Evolutionary conservation across 2,113 vertebrate genomes (phyloP).

Genomic region (Formicarius rufipectus): DNA sequence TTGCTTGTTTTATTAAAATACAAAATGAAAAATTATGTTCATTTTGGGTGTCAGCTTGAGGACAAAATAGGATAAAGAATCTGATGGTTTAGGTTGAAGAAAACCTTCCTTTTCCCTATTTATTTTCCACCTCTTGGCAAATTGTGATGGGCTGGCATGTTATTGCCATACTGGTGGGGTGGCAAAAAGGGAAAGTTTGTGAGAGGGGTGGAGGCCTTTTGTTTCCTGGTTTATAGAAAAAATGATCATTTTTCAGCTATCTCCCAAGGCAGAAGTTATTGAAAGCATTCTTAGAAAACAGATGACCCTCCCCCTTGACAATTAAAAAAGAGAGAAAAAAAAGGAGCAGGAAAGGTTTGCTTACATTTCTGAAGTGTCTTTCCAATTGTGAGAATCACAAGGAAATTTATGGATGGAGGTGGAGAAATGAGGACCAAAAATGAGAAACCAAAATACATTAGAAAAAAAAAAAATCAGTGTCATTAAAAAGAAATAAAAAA

Average conservation of each 20-base stretch:
- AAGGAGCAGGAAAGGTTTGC: slow-evolving; percentile 13
- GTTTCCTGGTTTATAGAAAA: slow-evolving; percentile 21
- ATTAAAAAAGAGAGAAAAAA: background rate
- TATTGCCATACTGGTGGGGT: background rate
- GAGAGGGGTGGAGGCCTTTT: slow-evolving; percentile 26
- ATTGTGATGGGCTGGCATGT: background rate
- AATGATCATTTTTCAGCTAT: background rate
- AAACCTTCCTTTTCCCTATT: background rate
- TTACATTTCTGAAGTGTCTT: slow-evolving; percentile 4
- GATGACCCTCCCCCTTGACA: background rate
- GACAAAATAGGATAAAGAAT: background rate
- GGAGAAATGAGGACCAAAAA: background rate
- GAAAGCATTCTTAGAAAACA: slow-evolving; percentile 48
- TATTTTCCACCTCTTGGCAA: background rate
- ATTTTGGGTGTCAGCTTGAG: background rate
- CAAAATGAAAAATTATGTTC: background rate
- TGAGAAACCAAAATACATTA: rapidly evolving
- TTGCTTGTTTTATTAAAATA: background rate
- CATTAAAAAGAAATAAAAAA: background rate
- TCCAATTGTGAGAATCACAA: background rate
- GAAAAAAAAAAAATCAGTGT: background rate
- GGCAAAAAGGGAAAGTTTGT: slow-evolving; percentile 31
- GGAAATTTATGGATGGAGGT: background rate
- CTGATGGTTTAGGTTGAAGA: background rate
- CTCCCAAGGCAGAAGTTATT: slow-evolving; percentile 25